Evolutionary conservation across 2,888 invertebrate species (phyloP), one percentile per base, ranked within the genome.

Genomic region (Himalopsyche anomala): DNA sequence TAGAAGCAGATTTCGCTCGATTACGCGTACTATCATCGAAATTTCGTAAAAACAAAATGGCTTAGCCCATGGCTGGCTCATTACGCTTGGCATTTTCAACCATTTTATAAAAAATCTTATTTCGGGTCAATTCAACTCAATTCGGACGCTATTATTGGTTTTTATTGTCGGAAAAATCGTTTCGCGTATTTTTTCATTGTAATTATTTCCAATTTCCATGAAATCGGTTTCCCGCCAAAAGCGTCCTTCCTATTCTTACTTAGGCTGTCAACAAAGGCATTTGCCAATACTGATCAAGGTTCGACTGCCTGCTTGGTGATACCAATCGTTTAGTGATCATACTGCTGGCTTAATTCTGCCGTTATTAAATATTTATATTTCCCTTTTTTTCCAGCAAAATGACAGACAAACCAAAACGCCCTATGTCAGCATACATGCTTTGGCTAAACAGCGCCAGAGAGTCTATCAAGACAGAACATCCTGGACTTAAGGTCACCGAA

Each of bases 391-490:
- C 8, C 51, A 51, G 51, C 0, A 51, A 51, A 95, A 97, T 93
- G 96, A 95, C 91, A 95, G 96, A 94, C 96, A 99, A 95, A 92
- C 99, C 99, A 81, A 99, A 99, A 92, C 95, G 98, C 90, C 97
- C 99, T 62, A 94, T 96, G 90, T 96, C 98, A 82, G 98, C 98
- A 4, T 99, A 98, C 91, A 98, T 99, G 96, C 91, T 99, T 89
- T 99, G 98, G 98, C 93, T 99, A 89, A 98, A 97, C 91, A 97
- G 96, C 89, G 95, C 95, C 87, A 94, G 99, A 89, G 97, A 98
- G 90, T 93, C 94, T 89, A 97, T 99, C 89, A 99, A 99, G 92
- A 93, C 96, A 55, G 97, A 98, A 83, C 95, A 97, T 93, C 98
- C 99, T 45, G 98, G 98, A 88, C 96, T 98, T 88, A 95, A 96